phyloP scores from a whole-genome alignment of 2,797 vertebrate species.

The Acanthis flammea region DNA sequence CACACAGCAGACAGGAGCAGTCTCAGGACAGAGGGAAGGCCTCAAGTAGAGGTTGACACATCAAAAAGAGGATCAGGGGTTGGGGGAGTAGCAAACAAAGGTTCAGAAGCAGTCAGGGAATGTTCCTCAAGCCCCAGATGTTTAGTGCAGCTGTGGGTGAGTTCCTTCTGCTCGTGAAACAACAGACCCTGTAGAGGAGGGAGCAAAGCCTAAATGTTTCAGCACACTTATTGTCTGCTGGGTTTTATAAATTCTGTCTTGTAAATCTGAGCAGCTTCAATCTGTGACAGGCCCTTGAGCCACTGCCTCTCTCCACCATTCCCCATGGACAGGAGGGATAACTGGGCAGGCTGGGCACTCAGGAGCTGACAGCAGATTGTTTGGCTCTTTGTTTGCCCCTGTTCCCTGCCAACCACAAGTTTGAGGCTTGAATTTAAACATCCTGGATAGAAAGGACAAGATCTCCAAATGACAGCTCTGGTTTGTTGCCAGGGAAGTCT shows the following conservation, averaged over 20 bases:
- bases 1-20: not conserved
- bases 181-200: not conserved
- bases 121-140: not conserved
- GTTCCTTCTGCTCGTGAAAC: not conserved
- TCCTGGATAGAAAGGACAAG: not conserved
- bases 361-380: not conserved
- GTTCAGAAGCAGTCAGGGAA: not conserved
- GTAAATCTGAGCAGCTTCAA: not conserved
- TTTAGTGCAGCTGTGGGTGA: not conserved
- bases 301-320: not conserved
- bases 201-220: not conserved
- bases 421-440: constrained; percentile 12
- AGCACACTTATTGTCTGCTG: not conserved
- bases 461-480: not conserved
- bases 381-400: not conserved
- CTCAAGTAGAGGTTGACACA: not conserved
- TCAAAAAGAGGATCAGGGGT: not conserved
- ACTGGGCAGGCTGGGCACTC: not conserved
- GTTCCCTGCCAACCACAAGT: not conserved
- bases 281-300: not conserved
- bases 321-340: not conserved
- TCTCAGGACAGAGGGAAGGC: not conserved
- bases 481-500: not conserved
- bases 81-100: not conserved
- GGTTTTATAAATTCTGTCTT: not conserved